Percentiles rank a stretch among this genome's conserved stretches.
These are phyloP conservation scores for Scopus umbretta DNA, from an alignment of 2,113 vertebrate genomes.

Conservation along the genomic window DNA sequence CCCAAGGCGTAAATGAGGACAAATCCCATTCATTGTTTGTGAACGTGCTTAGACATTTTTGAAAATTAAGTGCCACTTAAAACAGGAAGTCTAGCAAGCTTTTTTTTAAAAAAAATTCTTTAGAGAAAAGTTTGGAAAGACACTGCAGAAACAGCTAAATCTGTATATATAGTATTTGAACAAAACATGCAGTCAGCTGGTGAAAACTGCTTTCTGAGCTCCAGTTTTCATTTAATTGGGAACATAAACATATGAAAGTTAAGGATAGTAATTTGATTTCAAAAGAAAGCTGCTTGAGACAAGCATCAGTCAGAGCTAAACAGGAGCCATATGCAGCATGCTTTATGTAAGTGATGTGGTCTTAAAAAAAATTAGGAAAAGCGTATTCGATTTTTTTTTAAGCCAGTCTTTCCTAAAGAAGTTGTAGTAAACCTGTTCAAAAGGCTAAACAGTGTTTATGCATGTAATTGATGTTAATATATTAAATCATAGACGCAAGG, in stretches of 20 bases:
- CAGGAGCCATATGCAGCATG: conserved; percentile 21
- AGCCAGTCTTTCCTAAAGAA: neutral
- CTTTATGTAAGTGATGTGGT: neutral
- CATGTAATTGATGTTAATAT: conserved; percentile 16
- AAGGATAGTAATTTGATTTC: conserved; percentile 55
- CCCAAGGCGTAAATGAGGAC: neutral
- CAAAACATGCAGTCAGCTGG: neutral
- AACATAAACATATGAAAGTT: conserved; percentile 58
- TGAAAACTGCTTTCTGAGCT: conserved; percentile 29
- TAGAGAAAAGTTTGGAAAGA: neutral
- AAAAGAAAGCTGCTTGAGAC: conserved; percentile 39
- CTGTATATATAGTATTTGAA: neutral
- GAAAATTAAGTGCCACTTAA: neutral
- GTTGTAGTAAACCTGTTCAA: neutral
- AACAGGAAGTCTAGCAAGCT: neutral
- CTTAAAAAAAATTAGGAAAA: neutral
- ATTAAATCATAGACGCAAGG: neutral
- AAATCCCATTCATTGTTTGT: neutral
- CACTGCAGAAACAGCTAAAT: neutral
- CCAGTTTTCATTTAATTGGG: conserved; percentile 55
- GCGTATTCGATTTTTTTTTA: neutral
- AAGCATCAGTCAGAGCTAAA: conserved; percentile 19
- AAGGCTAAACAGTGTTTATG: neutral
- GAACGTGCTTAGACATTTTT: neutral
- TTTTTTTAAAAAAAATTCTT: neutral